phyloP scores from a whole-genome alignment of 2,113 vertebrate species.

The Tenrec ecaudatus region DNA sequence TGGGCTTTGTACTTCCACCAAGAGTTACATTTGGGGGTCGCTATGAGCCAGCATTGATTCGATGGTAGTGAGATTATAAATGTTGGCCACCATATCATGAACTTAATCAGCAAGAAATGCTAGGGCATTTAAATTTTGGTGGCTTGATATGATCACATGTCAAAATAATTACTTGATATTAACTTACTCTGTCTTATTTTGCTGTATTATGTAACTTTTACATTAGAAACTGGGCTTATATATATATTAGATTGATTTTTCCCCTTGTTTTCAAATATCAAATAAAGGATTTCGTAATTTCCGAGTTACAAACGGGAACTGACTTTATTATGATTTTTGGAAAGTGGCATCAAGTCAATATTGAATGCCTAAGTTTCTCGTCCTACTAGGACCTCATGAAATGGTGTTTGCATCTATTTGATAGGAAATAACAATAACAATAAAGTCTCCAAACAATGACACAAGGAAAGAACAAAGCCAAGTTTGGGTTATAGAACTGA shows the following conservation, averaged over 20 bases:
- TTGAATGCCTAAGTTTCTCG: not conserved
- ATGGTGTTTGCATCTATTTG: slow-evolving; percentile 12
- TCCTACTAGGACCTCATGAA: not conserved
- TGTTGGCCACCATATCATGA: not conserved
- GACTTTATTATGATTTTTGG: slow-evolving; percentile 53
- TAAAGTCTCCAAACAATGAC: not conserved
- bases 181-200: slow-evolving; percentile 13
- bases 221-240: not conserved
- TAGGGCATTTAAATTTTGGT: not conserved
- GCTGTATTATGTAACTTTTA: not conserved
- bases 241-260: not conserved
- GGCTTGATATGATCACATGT: not conserved
- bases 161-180: slow-evolving; percentile 28
- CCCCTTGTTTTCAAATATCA: slow-evolving; percentile 53
- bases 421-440: not conserved
- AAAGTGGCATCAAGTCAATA: not conserved
- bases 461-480: too few relatives aligned
- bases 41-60: too few relatives aligned
- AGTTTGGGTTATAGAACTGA: too few relatives aligned
- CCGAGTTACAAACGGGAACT: not conserved
- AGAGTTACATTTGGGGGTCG: too few relatives aligned
- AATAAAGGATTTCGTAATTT: slow-evolving; percentile 24
- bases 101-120: slow-evolving; percentile 36
- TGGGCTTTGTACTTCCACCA: too few relatives aligned
- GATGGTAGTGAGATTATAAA: not conserved